A percentile compares a stretch with the other conserved stretches of the same genome.
phyloP scores from a whole-genome alignment of 2,113 vertebrate genomes.

The Boleophthalmus pectinirostris region DNA sequence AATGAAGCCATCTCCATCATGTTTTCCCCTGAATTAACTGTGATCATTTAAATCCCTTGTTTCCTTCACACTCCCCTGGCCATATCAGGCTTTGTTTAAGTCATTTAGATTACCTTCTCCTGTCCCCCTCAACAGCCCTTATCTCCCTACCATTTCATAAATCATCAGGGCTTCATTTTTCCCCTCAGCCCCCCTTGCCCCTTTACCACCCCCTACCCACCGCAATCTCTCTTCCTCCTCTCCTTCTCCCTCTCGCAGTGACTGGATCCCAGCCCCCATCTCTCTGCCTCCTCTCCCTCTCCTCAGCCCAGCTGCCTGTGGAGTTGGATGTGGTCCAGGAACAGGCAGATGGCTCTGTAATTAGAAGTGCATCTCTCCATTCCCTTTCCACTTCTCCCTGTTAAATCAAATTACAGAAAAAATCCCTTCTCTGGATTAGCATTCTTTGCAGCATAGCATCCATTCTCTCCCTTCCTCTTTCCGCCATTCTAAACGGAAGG shows the following conservation, averaged over 20 bases:
- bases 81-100: conserved; percentile 78
- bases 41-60: conserved; percentile 75
- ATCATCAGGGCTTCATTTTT: conserved; percentile 75
- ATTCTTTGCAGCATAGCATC: conserved; percentile 74
- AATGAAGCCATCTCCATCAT: conserved; percentile 75
- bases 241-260: conserved; percentile 39
- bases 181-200: conserved; percentile 59
- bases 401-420: conserved; percentile 92
- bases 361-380: conserved; percentile 85
- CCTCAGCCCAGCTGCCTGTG: conserved; percentile 85
- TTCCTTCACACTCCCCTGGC: conserved; percentile 74
- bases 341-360: conserved; percentile 88
- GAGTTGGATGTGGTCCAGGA: conserved; percentile 84
- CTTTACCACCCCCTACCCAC: conserved; percentile 63
- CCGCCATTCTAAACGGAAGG: conserved; percentile 51
- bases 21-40: conserved; percentile 74
- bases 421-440: conserved; percentile 84
- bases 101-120: conserved; percentile 76
- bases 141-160: conserved; percentile 77
- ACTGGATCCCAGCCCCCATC: conserved; percentile 70
- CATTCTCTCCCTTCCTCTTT: conserved; percentile 64
- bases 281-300: conserved; percentile 70
- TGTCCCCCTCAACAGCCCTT: conserved; percentile 68
- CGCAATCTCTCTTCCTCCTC: conserved; percentile 37
- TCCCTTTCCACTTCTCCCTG: conserved; percentile 82